A percentile compares a stretch with the other conserved stretches of the same genome.
These are phyloP conservation scores for Latrodectus hesperus DNA, from an alignment of 2,888 invertebrate species.

Conservation along the genomic window DNA sequence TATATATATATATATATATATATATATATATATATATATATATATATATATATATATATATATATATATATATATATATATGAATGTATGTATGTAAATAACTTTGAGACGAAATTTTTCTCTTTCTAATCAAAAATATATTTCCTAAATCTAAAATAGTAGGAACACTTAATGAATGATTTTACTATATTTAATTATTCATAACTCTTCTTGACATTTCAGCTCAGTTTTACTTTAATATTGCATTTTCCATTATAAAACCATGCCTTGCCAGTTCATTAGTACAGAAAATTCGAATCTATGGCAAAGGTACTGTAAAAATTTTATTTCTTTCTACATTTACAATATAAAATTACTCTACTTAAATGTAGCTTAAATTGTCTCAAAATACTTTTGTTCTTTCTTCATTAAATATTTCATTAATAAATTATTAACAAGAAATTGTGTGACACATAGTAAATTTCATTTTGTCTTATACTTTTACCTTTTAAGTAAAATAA, in stretches of 20 bases:
- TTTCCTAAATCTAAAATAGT: constrained; percentile 7
- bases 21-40: no score
- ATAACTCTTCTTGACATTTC: background rate
- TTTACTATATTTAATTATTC: background rate
- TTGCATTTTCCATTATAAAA: constrained; percentile 18
- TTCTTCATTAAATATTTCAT: background rate
- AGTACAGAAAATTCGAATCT: background rate
- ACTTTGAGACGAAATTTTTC: no score
- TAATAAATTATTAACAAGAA: background rate
- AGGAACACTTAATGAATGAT: background rate
- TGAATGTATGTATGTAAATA: no score
- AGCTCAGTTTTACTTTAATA: constrained; percentile 13
- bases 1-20: no score
- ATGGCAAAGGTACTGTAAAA: background rate
- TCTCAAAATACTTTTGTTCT: background rate
- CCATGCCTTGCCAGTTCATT: background rate
- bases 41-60: no score
- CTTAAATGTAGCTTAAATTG: background rate
- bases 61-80: no score
- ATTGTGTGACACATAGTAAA: background rate
- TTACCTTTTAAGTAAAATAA: no score
- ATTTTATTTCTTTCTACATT: no score
- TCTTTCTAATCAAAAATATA: background rate
- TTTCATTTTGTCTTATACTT: background rate
- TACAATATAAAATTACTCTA: background rate